These are phyloP conservation scores for Phyllotis vaccarum DNA, from an alignment of 2,797 vertebrate genomes.

Conservation along the genomic window DNA sequence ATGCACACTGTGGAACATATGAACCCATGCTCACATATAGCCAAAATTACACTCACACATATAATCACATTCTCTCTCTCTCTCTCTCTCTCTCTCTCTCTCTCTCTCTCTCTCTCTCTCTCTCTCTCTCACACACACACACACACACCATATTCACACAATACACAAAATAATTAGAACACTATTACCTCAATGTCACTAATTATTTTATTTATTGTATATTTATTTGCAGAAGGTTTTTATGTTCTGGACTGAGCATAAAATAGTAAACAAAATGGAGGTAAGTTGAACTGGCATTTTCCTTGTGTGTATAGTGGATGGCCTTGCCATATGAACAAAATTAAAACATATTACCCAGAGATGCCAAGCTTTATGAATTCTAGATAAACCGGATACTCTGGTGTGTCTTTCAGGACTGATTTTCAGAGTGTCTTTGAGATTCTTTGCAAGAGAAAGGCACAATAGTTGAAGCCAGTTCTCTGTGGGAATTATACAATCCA, in stretches of 20 bases:
- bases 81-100: too few relatives aligned
- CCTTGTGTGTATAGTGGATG: neutral
- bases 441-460: conserved; percentile 37
- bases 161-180: neutral
- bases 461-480: conserved; percentile 27
- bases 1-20: too few relatives aligned
- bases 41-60: neutral
- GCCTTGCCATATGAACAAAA: neutral
- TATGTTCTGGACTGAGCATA: neutral
- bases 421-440: conserved; percentile 31
- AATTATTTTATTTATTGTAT: neutral
- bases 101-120: too few relatives aligned
- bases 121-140: neutral
- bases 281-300: neutral
- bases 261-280: neutral
- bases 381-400: neutral
- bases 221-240: neutral
- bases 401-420: neutral
- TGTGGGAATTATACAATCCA: conserved; percentile 57
- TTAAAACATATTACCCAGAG: neutral
- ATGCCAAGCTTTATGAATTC: neutral
- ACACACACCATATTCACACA: neutral
- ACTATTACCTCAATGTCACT: neutral
- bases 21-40: neutral
- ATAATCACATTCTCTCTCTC: neutral